Evolutionary conservation across 2,888 invertebrate species (phyloP).

Genomic region (Sphinx pinastri): DNA sequence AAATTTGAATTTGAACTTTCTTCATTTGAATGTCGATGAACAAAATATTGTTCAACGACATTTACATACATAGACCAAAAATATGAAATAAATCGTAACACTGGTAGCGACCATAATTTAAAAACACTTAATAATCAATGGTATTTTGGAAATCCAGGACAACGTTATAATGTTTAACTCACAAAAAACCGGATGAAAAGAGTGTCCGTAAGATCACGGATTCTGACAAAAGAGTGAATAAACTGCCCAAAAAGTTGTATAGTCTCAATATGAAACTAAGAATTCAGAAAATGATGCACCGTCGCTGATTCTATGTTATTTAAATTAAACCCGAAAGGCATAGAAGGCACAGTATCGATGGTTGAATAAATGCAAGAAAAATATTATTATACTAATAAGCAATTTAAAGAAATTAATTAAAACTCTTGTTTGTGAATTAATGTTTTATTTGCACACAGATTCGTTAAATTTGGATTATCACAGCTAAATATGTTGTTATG

Average conservation of each 20-base stretch:
- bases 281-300: constrained; percentile 28
- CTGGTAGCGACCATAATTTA: too few relatives aligned
- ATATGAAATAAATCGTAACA: too few relatives aligned
- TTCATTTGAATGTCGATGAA: too few relatives aligned
- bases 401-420: not conserved
- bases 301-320: constrained; percentile 36
- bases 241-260: too few relatives aligned
- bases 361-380: constrained; percentile 56
- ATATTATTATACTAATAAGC: constrained; percentile 29
- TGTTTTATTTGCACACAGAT: not conserved
- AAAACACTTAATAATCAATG: too few relatives aligned
- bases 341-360: constrained; percentile 48
- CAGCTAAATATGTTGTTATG: not conserved
- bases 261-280: not conserved
- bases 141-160: too few relatives aligned
- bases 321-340: constrained; percentile 48
- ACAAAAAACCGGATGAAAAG: not conserved
- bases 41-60: too few relatives aligned
- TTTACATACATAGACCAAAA: too few relatives aligned
- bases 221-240: too few relatives aligned
- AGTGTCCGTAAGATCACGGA: too few relatives aligned
- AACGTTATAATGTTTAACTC: too few relatives aligned
- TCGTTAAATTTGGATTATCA: not conserved
- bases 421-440: not conserved
- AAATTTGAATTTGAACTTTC: too few relatives aligned